phyloP scores from a whole-genome alignment of 2,113 vertebrate species.

The Egretta garzetta region DNA sequence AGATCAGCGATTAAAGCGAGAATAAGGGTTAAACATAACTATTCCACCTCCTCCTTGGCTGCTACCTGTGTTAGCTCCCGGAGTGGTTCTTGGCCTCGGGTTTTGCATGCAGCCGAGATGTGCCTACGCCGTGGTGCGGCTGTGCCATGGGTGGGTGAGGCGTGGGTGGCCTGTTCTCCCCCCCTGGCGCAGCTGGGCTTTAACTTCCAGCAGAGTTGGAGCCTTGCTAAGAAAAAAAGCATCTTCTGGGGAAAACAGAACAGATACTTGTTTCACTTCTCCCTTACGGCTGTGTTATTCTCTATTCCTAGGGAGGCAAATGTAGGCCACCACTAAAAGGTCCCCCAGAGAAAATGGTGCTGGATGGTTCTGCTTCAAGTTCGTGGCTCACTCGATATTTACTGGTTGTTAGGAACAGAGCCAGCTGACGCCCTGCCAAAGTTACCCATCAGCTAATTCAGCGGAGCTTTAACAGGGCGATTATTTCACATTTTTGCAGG shows the following conservation, averaged over 20 bases:
- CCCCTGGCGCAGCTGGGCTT: background rate
- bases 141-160: background rate
- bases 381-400: background rate
- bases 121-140: fast-evolving
- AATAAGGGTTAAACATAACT: background rate
- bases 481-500: background rate
- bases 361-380: background rate
- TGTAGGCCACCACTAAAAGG: background rate
- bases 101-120: background rate
- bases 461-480: background rate
- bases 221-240: background rate
- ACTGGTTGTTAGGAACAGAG: background rate
- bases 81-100: background rate
- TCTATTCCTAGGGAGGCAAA: background rate
- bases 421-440: background rate
- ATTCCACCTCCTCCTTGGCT: background rate
- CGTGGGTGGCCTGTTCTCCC: background rate
- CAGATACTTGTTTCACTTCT: background rate
- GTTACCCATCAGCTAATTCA: background rate
- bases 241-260: background rate
- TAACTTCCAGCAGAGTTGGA: background rate
- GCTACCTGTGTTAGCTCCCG: background rate
- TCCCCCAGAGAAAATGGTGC: background rate
- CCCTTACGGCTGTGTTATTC: background rate
- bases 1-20: background rate